Percentiles rank a stretch among this genome's conserved stretches.
Conservation (phyloP, 2,888 invertebrate species). For the Parasteatoda lunata region DNA sequence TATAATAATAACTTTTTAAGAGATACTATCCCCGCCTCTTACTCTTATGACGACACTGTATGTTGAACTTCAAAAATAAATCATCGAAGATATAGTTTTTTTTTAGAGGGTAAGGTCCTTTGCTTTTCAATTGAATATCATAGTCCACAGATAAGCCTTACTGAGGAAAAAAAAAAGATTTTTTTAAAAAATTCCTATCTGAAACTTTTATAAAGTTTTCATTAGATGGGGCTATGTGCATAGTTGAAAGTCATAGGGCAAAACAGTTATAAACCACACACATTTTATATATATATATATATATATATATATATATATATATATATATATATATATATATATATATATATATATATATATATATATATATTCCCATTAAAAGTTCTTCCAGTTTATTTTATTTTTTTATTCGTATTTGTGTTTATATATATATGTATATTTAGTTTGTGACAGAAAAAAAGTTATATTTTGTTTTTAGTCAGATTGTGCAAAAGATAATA, state of each 20-base stretch:
- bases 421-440: too few species aligned
- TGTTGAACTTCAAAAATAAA: slow-evolving; percentile 29
- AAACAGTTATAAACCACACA: background rate
- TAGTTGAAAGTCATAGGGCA: background rate
- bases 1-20: slow-evolving; percentile 32
- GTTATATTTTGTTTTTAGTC: too few species aligned
- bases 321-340: background rate
- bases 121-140: slow-evolving; percentile 10
- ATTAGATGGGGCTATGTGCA: background rate
- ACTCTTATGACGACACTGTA: slow-evolving; percentile 7
- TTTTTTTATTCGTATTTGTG: too few species aligned
- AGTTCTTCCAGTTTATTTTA: too few species aligned
- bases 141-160: background rate
- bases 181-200: background rate
- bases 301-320: slow-evolving; percentile 1
- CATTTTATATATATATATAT: background rate
- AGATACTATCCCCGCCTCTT: slow-evolving; percentile 12
- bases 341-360: too few species aligned
- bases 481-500: too few species aligned
- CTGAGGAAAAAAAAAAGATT: background rate
- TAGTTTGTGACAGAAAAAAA: too few species aligned
- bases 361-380: too few species aligned
- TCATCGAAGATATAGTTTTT: slow-evolving; percentile 11
- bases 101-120: slow-evolving; percentile 38
- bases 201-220: too few species aligned